Conservation (phyloP, 2,797 vertebrate genomes). For the Parauchenoglanis ngamensis region DNA sequence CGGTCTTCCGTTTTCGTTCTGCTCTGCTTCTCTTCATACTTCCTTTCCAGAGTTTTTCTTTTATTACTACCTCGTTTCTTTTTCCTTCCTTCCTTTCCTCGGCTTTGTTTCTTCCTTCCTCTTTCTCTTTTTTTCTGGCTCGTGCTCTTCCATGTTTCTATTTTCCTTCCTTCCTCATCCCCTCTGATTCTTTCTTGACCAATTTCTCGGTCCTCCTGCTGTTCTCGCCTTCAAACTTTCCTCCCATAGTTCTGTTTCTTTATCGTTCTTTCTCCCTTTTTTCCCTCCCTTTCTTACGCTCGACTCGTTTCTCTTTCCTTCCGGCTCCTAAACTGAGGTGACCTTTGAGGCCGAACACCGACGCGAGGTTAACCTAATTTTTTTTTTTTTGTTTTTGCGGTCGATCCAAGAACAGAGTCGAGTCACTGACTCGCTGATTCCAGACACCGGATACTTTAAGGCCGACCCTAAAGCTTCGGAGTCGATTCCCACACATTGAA, state of each 20-base stretch:
- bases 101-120: background rate
- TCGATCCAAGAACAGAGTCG: background rate
- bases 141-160: too few species aligned
- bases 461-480: background rate
- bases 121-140: too few species aligned
- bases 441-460: background rate
- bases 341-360: background rate
- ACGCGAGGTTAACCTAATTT: background rate
- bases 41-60: background rate
- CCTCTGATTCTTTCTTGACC: background rate
- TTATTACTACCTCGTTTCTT: background rate
- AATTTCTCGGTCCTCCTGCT: background rate
- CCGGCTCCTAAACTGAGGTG: background rate
- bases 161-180: too few species aligned
- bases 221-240: background rate
- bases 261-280: background rate
- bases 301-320: too few species aligned
- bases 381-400: too few species aligned
- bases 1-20: too few species aligned
- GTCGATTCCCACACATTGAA: background rate
- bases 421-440: background rate
- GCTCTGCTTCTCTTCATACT: too few species aligned
- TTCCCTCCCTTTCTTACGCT: background rate
- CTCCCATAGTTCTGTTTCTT: background rate
- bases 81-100: too few species aligned